A percentile compares a stretch with the other conserved stretches of the same genome.
Conservation (phyloP, 2,888 invertebrate genomes). For the Steinernema hermaphroditum region DNA sequence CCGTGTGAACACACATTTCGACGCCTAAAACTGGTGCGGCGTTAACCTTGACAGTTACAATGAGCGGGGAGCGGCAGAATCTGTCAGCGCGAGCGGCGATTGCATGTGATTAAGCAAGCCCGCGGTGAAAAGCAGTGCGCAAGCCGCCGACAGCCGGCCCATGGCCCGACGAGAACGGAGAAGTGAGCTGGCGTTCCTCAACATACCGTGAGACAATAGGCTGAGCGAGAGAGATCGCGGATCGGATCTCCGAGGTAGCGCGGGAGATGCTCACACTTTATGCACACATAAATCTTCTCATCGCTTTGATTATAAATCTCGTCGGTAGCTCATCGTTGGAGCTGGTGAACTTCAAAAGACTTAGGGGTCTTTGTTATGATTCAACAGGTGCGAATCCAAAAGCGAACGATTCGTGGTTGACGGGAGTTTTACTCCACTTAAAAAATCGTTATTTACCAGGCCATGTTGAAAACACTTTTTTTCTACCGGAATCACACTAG, state of each 20-base stretch:
- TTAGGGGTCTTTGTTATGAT: too few relatives aligned
- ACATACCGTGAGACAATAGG: neutral
- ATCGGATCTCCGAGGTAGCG: neutral
- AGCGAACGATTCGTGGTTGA: too few relatives aligned
- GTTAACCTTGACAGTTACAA: slow-evolving; percentile 28
- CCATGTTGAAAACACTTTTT: too few relatives aligned
- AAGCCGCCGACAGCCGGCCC: too few relatives aligned
- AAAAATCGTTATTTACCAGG: too few relatives aligned
- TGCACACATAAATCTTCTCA: slow-evolving; percentile 12
- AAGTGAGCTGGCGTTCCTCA: slow-evolving; percentile 11
- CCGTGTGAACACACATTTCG: slow-evolving; percentile 7
- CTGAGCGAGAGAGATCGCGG: neutral
- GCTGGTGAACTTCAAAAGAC: too few relatives aligned
- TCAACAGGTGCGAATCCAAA: too few relatives aligned
- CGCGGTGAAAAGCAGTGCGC: neutral
- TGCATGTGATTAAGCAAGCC: slow-evolving; percentile 13
- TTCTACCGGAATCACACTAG: too few relatives aligned
- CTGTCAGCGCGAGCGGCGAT: neutral
- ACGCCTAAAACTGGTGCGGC: slow-evolving; percentile 25
- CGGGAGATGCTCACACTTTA: neutral
- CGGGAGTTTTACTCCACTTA: too few relatives aligned
- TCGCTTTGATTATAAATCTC: neutral
- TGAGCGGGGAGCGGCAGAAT: slow-evolving; percentile 12
- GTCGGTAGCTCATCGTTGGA: too few relatives aligned
- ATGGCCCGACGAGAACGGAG: slow-evolving; percentile 4